A percentile compares a stretch with the other conserved stretches of the same genome.
Evolutionary conservation across 2,888 invertebrate species (phyloP).

Genomic region (Chalcis sispes): DNA sequence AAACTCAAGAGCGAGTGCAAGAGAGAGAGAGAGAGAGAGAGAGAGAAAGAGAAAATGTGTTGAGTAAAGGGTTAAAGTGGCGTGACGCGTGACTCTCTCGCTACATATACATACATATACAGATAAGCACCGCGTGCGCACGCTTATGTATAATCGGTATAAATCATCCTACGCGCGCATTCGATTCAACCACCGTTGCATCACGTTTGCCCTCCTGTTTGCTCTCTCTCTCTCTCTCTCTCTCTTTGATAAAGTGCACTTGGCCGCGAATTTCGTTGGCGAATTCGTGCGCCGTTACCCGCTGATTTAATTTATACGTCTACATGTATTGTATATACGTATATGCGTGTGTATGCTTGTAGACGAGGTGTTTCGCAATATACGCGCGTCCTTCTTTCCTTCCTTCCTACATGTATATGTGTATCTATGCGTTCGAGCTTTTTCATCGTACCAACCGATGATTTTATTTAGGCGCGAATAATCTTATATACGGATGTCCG

Average conservation of each 20-base stretch:
- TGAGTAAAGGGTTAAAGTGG: no score
- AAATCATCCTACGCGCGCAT: conserved; percentile 20
- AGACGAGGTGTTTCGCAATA: no score
- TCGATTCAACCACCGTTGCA: no score
- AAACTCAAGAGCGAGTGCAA: conserved; percentile 56
- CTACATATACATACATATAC: no score
- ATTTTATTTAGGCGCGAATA: no score
- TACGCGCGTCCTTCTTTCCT: conserved; percentile 3
- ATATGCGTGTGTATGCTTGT: neutral
- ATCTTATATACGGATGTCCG: no score
- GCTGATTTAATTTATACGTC: conserved; percentile 33
- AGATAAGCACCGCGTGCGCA: no score
- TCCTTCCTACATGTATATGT: conserved; percentile 1
- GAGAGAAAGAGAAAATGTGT: no score
- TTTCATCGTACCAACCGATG: no score
- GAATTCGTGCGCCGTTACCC: conserved; percentile 32
- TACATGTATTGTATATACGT: neutral
- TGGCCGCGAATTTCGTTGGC: conserved; percentile 49
- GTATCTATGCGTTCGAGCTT: neutral
- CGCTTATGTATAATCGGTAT: conserved; percentile 16
- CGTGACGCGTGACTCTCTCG: conserved; percentile 75
- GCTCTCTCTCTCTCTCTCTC: neutral
- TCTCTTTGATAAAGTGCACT: conserved; percentile 61
- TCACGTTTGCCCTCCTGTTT: neutral
- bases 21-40: no score